These are phyloP conservation scores for Lepidocolaptes lacrymiger DNA, from an alignment of 2,797 vertebrate genomes.

Conservation along the genomic window DNA sequence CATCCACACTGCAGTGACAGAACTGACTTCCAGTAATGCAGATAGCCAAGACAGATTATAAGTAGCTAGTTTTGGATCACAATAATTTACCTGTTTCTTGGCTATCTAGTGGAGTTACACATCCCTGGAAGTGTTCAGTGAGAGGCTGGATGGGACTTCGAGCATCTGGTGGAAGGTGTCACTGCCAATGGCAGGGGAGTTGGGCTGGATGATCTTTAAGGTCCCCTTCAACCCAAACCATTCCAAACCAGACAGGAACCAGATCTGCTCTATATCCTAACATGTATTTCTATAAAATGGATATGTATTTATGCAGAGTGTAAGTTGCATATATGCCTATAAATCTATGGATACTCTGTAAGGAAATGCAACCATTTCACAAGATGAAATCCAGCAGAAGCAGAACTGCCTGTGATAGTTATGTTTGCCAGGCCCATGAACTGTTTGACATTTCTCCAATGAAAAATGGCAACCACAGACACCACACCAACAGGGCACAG, in stretches of 20 bases:
- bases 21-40: not conserved
- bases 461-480: constrained; percentile 52
- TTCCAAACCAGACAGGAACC: not conserved
- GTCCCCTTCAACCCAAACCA: not conserved
- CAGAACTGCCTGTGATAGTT: constrained; percentile 8
- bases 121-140: not conserved
- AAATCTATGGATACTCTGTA: not conserved
- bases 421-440: constrained; percentile 19
- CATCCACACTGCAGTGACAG: not conserved
- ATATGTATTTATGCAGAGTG: not conserved
- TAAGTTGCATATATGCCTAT: not conserved
- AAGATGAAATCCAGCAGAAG: constrained; percentile 22
- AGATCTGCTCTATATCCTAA: not conserved
- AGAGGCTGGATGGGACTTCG: not conserved
- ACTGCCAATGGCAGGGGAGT: not conserved
- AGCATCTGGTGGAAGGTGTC: not conserved
- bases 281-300: not conserved
- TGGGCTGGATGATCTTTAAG: not conserved
- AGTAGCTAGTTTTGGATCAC: not conserved
- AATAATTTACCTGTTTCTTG: not conserved
- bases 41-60: not conserved
- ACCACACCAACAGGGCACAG: constrained; percentile 10
- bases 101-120: not conserved
- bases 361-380: not conserved
- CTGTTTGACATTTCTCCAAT: constrained; percentile 44